phyloP scores from a whole-genome alignment of 1,140 invertebrate species.

The Platyura marginata region DNA sequence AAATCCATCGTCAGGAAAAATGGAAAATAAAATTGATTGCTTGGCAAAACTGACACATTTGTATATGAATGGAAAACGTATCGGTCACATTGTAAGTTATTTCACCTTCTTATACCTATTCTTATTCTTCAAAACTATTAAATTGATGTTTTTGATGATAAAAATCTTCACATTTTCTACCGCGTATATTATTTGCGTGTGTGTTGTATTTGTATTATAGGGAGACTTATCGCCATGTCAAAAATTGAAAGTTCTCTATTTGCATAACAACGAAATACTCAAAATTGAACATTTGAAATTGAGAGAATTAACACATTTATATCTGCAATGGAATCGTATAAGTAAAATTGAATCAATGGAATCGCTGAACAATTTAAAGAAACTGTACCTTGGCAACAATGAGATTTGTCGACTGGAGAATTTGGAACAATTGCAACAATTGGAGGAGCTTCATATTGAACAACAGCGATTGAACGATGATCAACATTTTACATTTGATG shows the following conservation, averaged over 20 bases:
- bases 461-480: slow-evolving; percentile 34
- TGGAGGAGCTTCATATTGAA: slow-evolving; percentile 46
- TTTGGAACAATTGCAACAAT: slow-evolving; percentile 32
- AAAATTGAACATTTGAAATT: slow-evolving; percentile 38
- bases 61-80: slow-evolving; percentile 28
- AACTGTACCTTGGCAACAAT: slow-evolving; percentile 46
- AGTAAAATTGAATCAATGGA: slow-evolving; percentile 40
- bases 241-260: slow-evolving; percentile 38
- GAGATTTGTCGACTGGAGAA: slow-evolving; percentile 46
- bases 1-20: not conserved
- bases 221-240: slow-evolving; percentile 27
- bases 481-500: slow-evolving; percentile 45
- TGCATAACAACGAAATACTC: slow-evolving; percentile 39
- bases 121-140: slow-evolving; percentile 3
- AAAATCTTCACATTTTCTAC: not conserved
- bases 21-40: not conserved
- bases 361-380: slow-evolving; percentile 33
- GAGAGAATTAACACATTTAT: slow-evolving; percentile 39
- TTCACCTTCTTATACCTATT: not conserved
- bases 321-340: slow-evolving; percentile 48
- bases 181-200: slow-evolving; percentile 2
- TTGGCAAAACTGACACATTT: slow-evolving; percentile 26
- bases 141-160: slow-evolving; percentile 3
- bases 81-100: slow-evolving; percentile 28
- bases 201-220: slow-evolving; percentile 22